Conservation (phyloP, 2,888 invertebrate species). For the Nasonia oneida region DNA sequence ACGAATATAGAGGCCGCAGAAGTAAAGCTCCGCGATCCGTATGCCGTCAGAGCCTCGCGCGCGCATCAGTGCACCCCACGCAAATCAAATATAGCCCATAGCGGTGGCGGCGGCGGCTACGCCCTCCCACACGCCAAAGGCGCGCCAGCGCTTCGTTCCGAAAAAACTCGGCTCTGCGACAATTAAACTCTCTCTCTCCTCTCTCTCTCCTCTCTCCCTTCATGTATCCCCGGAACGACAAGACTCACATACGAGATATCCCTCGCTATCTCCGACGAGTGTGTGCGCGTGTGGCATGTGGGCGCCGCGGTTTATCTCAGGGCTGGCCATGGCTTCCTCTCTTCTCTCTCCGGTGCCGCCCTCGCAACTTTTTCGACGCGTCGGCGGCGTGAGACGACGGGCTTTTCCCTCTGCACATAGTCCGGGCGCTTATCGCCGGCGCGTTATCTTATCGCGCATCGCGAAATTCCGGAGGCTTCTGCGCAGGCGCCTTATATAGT, state of each 20-base stretch:
- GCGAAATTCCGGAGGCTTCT: neutral
- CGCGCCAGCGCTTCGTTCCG: neutral
- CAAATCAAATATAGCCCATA: conserved; percentile 10
- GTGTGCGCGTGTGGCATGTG: neutral
- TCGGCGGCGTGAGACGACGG: neutral
- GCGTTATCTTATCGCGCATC: conserved; percentile 12
- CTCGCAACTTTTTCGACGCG: conserved; percentile 17
- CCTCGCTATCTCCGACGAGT: neutral
- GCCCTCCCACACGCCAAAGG: neutral
- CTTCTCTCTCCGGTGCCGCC: conserved; percentile 16
- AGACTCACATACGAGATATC: neutral
- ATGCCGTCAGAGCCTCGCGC: neutral
- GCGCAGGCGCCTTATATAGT: neutral
- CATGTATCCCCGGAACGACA: neutral
- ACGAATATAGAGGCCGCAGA: no score
- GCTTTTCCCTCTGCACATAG: neutral
- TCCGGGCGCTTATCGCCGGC: neutral
- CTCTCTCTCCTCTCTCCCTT: neutral
- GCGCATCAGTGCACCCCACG: neutral
- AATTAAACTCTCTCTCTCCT: neutral
- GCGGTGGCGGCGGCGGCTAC: neutral
- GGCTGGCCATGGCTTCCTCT: conserved; percentile 10
- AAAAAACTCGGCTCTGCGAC: neutral
- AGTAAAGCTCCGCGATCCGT: neutral
- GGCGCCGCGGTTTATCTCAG: conserved; percentile 14